Base-by-base conservation (phyloP, 2,113 vertebrate species). In the Pteruthius melanotis region DNA sequence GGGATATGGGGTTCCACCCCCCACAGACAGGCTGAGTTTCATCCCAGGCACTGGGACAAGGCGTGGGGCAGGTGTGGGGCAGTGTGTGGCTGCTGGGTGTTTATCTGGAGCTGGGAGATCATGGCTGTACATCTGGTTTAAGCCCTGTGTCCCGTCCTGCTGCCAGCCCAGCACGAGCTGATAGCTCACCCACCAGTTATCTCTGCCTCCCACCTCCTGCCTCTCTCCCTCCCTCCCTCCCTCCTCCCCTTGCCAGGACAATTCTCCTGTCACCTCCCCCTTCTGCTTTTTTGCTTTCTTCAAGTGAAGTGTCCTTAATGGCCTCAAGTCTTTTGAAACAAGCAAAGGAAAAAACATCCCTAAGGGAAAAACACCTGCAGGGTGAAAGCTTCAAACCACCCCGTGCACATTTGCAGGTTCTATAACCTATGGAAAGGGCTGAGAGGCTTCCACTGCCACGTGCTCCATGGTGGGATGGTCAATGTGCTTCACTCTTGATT, bases 1-100 rank as follows among this genome's bases (percentile, higher is more conserved):
- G 37, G 14, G 45, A 40, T 7, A 10, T 0, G 2, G 27, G 15
- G 0, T 15, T 1, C 4, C 7, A n/a, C 15, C 16, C 11, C 15
- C 8, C 33, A 6, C 8, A 22, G 22, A 16, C 71, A 39, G 37
- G 56, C n/a, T 77, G 37, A 82, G 45, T 35, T 85, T 47, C 35
- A 72, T 3, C 9, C 40, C 2, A 17, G 68, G 26, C 4, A 5
- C 47, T 47, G 79, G 47, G 63, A 65, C 27, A 13, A 35, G 90
- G 66, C 1, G 2, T 30, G n/a, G 72, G 50, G 56, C 1, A 26
- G 72, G 66, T 15, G 42, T 64, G 76, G 71, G 71, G 49, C 65
- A 45, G 19, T 0, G 14, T 37, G 84, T 7, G 77, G 56, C 72
- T 78, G 60, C 33, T 78, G 66, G 49, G 14, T 59, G 93, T 47